phyloP scores from a whole-genome alignment of 2,888 invertebrate genomes.

The Nymphalis polychloros region DNA sequence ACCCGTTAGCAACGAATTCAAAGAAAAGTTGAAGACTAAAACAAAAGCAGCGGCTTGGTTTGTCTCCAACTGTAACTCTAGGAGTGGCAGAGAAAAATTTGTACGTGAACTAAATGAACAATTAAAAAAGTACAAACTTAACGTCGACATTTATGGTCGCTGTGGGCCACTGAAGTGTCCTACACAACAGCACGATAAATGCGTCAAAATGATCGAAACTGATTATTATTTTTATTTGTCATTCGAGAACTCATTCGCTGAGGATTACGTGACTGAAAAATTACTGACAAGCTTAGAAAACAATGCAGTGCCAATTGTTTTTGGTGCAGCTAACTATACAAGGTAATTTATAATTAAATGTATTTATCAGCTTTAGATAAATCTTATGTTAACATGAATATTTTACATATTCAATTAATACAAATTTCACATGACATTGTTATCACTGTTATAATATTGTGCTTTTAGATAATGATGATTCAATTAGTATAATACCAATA shows the following conservation, averaged over 20 bases:
- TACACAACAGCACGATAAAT: constrained; percentile 42
- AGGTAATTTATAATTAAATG: constrained; percentile 41
- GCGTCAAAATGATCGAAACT: constrained; percentile 48
- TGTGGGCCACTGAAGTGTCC: constrained; percentile 53
- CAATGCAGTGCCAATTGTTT: constrained; percentile 85
- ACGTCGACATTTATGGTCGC: constrained; percentile 54
- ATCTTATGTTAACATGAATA: too few relatives aligned
- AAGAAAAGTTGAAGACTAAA: constrained; percentile 47
- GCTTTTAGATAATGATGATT: too few relatives aligned
- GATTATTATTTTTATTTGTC: constrained; percentile 64
- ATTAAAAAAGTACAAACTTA: constrained; percentile 45
- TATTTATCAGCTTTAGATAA: too few relatives aligned
- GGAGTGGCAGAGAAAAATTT: constrained; percentile 46
- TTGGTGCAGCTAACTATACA: constrained; percentile 79
- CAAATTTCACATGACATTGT: not conserved
- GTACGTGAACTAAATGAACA: constrained; percentile 44
- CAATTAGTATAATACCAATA: too few relatives aligned
- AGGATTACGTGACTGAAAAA: constrained; percentile 64
- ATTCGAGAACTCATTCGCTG: constrained; percentile 60
- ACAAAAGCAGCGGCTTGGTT: constrained; percentile 60
- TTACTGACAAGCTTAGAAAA: constrained; percentile 55
- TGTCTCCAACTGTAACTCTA: constrained; percentile 54
- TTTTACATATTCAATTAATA: not conserved
- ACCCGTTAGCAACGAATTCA: constrained; percentile 48
- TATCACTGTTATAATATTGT: too few relatives aligned